Base-by-base conservation (phyloP, 1,140 invertebrate species). In the Drosophila chauvacae region DNA sequence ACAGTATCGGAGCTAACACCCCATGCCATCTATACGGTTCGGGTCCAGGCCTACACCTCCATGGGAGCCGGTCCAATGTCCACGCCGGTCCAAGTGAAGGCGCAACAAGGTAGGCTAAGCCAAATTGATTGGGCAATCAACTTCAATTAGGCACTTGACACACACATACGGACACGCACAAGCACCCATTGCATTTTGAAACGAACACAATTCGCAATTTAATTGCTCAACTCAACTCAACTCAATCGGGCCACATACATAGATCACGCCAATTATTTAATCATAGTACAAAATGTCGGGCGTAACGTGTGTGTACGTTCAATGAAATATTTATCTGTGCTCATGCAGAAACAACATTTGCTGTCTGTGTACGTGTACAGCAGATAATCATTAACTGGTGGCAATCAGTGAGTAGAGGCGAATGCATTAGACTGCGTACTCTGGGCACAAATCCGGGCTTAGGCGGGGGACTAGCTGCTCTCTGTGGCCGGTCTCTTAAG, bases 71-170 rank as follows among this genome's bases (percentile, higher is more conserved):
- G 98, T 63, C 97, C 97, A 1, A 94, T 98, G 65, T 99, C 98
- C 69, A 94, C 96, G 1, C 97, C 97, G 14, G 97, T 99, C 16
- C 97, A 98, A 93, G 97, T 99, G 75, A 98, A 98, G 94, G 99
- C 98, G 10, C 97, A 98, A 91, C 97, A 98, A 95, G 98, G 97
- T 96, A 94, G 94, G 95, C 93, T 77, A 61, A 70, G 64, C 60
- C 57, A 82, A 80, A 88, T 90, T 81, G 66, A 90, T 85, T 78
- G 85, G 57, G 55, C 63, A 83, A 81, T 90, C 86, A 78, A 44
- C 78, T 64, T 62, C 77, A 88, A 88, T 84, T 87, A 88, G 77
- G 76, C 61, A 59, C 35, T 62, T 37, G 66, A 63, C 58, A 53
- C 53, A 60, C 50, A 73, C 42, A 59, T 18, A 28, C 4, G 3